phyloP scores from a whole-genome alignment of 2,797 vertebrate species.

The Scleropages formosus region DNA sequence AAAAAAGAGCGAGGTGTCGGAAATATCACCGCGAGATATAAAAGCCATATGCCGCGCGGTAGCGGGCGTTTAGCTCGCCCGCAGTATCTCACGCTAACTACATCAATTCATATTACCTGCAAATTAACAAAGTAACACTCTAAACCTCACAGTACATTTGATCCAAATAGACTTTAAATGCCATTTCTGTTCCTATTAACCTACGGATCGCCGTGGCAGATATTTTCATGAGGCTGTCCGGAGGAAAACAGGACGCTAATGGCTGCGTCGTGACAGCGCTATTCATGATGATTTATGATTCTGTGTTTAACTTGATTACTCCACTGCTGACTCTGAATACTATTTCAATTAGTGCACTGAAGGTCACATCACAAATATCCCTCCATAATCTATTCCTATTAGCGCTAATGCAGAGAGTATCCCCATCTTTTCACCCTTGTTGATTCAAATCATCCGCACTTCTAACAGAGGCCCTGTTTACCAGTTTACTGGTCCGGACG shows the following conservation, averaged over 20 bases:
- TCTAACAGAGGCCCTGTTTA: conserved; percentile 97
- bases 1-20: conserved; percentile 16
- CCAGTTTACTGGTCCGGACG: conserved; percentile 92
- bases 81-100: conserved; percentile 87
- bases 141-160: conserved; percentile 95
- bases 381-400: conserved; percentile 99
- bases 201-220: conserved; percentile 98
- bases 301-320: conserved; percentile 99
- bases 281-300: conserved; percentile 99
- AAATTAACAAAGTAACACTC: conserved; percentile 99
- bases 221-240: conserved; percentile 96
- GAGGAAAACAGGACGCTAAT: conserved; percentile 90
- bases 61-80: conserved; percentile 75
- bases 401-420: conserved; percentile 99
- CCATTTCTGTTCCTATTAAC: conserved; percentile 99
- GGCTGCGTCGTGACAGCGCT: conserved; percentile 98
- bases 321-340: conserved; percentile 99
- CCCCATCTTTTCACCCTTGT: conserved; percentile 99
- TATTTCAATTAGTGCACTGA: conserved; percentile 99
- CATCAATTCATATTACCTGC: conserved; percentile 99
- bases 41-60: no score
- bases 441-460: conserved; percentile 99
- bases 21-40: no score
- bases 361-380: conserved; percentile 99
- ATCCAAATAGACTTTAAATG: conserved; percentile 99